Conservation (phyloP, 1,140 invertebrate species). For the Arctopsyche grandis region DNA sequence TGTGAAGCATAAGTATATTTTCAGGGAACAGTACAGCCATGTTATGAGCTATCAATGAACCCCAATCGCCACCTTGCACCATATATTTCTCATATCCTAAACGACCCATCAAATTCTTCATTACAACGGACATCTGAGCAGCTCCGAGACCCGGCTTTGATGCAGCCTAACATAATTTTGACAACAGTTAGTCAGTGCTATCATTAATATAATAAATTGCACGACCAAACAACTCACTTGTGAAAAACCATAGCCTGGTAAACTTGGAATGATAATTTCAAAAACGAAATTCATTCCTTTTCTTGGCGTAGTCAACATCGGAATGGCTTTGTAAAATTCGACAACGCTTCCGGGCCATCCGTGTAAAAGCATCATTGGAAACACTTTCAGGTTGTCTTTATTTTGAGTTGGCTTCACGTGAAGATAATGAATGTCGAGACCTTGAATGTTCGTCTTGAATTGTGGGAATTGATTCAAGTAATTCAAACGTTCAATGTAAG, state of each 20-base stretch:
- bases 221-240: slow-evolving; percentile 63
- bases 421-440: slow-evolving; percentile 80
- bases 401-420: slow-evolving; percentile 68
- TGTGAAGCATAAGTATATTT: slow-evolving; percentile 71
- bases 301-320: slow-evolving; percentile 71
- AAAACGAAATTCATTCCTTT: slow-evolving; percentile 74
- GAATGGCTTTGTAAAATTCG: slow-evolving; percentile 87
- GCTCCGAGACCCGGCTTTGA: slow-evolving; percentile 71
- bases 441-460: slow-evolving; percentile 78
- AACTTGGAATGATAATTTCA: slow-evolving; percentile 81
- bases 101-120: slow-evolving; percentile 85
- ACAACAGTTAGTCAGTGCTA: background rate
- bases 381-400: slow-evolving; percentile 62
- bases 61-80: slow-evolving; percentile 90
- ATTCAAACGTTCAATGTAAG: slow-evolving; percentile 76
- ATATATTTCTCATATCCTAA: slow-evolving; percentile 82
- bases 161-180: slow-evolving; percentile 61
- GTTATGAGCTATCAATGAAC: slow-evolving; percentile 68
- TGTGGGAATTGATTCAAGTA: slow-evolving; percentile 78
- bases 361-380: slow-evolving; percentile 82
- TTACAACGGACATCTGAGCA: slow-evolving; percentile 74
- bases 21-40: slow-evolving; percentile 78
- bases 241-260: slow-evolving; percentile 89
- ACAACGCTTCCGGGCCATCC: slow-evolving; percentile 92
- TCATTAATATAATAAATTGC: background rate